Base-by-base conservation (phyloP, 1,140 invertebrate genomes). In the Drosophila kanapiae region DNA sequence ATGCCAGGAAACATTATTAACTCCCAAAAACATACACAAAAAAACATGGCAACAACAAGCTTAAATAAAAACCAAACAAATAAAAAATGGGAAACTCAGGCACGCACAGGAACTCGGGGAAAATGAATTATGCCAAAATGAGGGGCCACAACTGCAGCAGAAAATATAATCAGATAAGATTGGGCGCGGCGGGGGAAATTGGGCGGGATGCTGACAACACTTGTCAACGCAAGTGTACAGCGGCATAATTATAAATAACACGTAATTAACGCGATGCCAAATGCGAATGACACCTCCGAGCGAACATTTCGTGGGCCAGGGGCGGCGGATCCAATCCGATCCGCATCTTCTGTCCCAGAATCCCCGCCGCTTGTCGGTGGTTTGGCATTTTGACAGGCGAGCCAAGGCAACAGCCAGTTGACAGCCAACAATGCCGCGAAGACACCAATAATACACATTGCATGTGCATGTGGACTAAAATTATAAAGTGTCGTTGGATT, bases 211-310 rank as follows among this genome's bases (percentile, higher is more conserved):
- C 75, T 88, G 85, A 88, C 85, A 90, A 79, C 54, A 72, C 78
- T 91, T 90, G 85, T 88, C 85, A 88, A 82, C 85, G 85, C 85
- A 75, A 74, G 60, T 90, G 85, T 88, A 75, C 74, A 75, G 85
- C 74, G 63, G 82, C 86, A 88, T 90, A 90, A 88, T 88, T 88
- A 88, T 88, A 88, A 88, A 88, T 88, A 88, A 88, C 81, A 88
- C 82, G 78, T 90, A 88, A 88, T 88, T 88, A 88, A 88, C 85
- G 85, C 85, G 85, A 82, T 54, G 75, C 69, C 85, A 85, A 90
- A 88, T 82, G 85, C 85, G 75, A 90, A 81, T 88, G 85, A 88
- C 85, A 88, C 85, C 84, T 90, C 75, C 23, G 53, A 71, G 13
- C 54, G 70, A 60, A 42, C 53, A 47, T 31, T 53, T 61, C 56